Conservation (phyloP, 2,113 vertebrate species). For the Malaclemys terrapin region DNA sequence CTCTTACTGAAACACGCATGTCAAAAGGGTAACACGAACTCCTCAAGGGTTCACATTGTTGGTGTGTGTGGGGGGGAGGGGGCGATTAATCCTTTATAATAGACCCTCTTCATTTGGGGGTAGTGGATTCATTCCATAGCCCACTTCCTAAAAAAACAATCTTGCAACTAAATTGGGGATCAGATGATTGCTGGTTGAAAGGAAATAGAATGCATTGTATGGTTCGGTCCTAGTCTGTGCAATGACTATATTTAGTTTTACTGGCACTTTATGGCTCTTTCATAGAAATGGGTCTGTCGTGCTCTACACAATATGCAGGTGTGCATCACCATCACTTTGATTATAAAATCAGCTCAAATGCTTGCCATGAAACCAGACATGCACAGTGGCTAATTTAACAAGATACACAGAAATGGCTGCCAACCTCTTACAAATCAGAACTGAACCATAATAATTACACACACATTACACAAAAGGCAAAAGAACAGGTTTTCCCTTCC, state of each 20-base stretch:
- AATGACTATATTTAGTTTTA: neutral
- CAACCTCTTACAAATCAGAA: neutral
- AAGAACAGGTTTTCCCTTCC: neutral
- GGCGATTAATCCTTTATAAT: constrained; percentile 48
- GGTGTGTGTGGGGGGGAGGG: fast-evolving
- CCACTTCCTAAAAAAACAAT: neutral
- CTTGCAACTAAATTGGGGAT: neutral
- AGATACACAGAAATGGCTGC: neutral
- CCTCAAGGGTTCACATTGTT: constrained; percentile 22
- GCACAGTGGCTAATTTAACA: neutral
- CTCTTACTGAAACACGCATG: constrained; percentile 47
- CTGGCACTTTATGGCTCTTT: neutral
- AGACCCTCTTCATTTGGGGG: constrained; percentile 21
- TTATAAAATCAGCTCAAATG: neutral
- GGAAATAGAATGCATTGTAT: neutral
- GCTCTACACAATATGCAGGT: neutral
- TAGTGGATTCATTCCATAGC: neutral
- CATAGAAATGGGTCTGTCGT: neutral
- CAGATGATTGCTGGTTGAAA: neutral
- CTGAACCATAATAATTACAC: neutral
- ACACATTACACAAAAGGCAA: neutral
- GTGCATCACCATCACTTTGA: neutral
- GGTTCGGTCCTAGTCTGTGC: neutral
- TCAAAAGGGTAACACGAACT: constrained; percentile 35
- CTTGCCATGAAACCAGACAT: neutral